phyloP scores from a whole-genome alignment of 2,797 vertebrate genomes.

The Aulostomus chinensis region DNA sequence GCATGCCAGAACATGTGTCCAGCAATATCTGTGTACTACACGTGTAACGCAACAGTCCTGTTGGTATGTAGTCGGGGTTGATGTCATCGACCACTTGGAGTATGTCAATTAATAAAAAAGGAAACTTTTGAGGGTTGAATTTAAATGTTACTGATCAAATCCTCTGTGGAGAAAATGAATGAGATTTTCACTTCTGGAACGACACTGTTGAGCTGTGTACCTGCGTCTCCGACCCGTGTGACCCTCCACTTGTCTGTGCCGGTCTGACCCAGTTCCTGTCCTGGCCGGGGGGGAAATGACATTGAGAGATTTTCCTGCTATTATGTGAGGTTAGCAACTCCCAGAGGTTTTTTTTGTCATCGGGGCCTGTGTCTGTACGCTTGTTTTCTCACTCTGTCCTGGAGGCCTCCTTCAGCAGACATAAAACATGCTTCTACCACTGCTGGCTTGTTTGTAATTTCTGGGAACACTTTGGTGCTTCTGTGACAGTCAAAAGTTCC shows the following conservation, averaged over 20 bases:
- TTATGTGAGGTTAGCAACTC: conserved; percentile 64
- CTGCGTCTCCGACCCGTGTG: conserved; percentile 28
- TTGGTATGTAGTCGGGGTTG: no score
- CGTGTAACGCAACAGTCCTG: no score
- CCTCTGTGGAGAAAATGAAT: no score
- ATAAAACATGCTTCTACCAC: not conserved
- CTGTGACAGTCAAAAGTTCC: no score
- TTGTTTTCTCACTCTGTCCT: conserved; percentile 11
- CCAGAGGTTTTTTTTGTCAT: conserved; percentile 48
- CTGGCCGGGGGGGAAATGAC: conserved; percentile 55
- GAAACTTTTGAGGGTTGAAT: no score
- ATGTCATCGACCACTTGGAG: no score
- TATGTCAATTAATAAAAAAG: no score
- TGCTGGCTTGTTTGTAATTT: conserved; percentile 4
- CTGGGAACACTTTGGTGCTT: not conserved
- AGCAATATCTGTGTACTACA: no score
- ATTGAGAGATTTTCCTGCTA: conserved; percentile 69
- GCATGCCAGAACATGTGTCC: no score
- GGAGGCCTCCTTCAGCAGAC: not conserved
- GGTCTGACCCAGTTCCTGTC: conserved; percentile 68
- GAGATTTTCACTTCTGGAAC: not conserved
- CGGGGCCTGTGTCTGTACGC: conserved; percentile 20
- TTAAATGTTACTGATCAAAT: no score
- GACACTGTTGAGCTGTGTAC: conserved; percentile 31
- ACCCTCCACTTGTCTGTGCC: conserved; percentile 11